Evolutionary conservation across 2,888 invertebrate genomes (phyloP), one percentile per base, ranked within the genome.

Genomic region (Choristoneura rosaceana): DNA sequence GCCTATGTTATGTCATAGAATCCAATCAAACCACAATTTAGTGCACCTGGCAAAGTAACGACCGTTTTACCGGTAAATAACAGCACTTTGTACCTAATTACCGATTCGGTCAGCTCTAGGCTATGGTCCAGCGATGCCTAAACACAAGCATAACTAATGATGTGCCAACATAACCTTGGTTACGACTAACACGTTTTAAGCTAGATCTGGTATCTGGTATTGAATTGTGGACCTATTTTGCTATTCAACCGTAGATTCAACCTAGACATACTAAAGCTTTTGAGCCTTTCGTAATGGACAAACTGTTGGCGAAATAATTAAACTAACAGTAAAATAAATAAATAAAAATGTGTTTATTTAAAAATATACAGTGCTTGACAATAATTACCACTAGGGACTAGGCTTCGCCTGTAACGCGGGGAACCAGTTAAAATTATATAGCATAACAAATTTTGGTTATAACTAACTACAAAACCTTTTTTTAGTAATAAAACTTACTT

Each of bases 131-230:
- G 55, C 12, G 55, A 55, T 17, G 55, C 55, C 10, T 25, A 55
- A 55, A 52, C 15, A n/a, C 15, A 25, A 25, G 25, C 25, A 25
- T 17, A 12, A 25, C 25, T 25, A 55, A 55, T 55, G 25, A 55
- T 55, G 25, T 55, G 55, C 55, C 17, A 55, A 55, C 55, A 55
- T 55, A 55, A 55, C 55, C 55, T 55, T 55, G 55, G 55, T 52
- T 17, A 17, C 15, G 25, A 55, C 15, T 52, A 25, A 25, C 55
- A 55, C 17, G 55, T 12, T 55, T 52, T 17, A 52, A 17, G 25
- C 25, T 55, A 12, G 25, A 55, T 55, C 0, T 55, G 12, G 55
- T 25, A 55, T 55, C 0, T 55, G 12, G 55, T 25, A 25, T 25
- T 10, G 55, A 15, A 52, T 17, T 25, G 12, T 12, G 2, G 2